Percentiles rank a stretch among this genome's conserved stretches.
These are phyloP conservation scores for Lordiphosa clarofinis DNA, from an alignment of 1,140 invertebrate species.

Conservation along the genomic window DNA sequence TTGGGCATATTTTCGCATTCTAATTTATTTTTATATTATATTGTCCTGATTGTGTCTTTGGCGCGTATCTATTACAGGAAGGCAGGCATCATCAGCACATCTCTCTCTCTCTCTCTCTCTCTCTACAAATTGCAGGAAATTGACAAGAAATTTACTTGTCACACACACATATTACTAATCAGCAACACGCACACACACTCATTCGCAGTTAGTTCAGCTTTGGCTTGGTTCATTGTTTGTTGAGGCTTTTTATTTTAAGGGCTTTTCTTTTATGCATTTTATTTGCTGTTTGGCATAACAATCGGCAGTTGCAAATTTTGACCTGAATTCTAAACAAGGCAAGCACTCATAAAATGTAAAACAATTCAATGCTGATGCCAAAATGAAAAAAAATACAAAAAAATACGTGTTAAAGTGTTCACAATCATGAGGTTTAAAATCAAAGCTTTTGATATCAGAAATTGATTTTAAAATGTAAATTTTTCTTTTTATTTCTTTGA, in stretches of 20 bases:
- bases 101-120: neutral
- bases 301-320: constrained; percentile 38
- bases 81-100: constrained; percentile 12
- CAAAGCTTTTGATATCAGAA: constrained; percentile 18
- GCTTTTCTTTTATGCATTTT: constrained; percentile 33
- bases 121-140: constrained; percentile 72
- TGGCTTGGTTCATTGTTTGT: constrained; percentile 41
- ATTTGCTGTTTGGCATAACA: constrained; percentile 51
- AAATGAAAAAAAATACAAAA: neutral
- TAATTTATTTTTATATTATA: constrained; percentile 76
- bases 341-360: constrained; percentile 16
- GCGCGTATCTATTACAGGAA: constrained; percentile 68
- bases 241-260: constrained; percentile 15
- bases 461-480: neutral
- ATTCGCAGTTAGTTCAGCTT: constrained; percentile 16
- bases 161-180: constrained; percentile 22
- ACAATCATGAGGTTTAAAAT: neutral
- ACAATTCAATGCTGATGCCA: constrained; percentile 39
- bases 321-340: constrained; percentile 38
- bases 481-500: too few species aligned
- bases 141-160: constrained; percentile 64
- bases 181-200: constrained; percentile 9
- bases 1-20: constrained; percentile 59
- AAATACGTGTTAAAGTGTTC: neutral
- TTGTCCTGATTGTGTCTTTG: constrained; percentile 60